These are phyloP conservation scores for Pygoscelis adeliae DNA, from an alignment of 2,113 vertebrate species.

Conservation along the genomic window DNA sequence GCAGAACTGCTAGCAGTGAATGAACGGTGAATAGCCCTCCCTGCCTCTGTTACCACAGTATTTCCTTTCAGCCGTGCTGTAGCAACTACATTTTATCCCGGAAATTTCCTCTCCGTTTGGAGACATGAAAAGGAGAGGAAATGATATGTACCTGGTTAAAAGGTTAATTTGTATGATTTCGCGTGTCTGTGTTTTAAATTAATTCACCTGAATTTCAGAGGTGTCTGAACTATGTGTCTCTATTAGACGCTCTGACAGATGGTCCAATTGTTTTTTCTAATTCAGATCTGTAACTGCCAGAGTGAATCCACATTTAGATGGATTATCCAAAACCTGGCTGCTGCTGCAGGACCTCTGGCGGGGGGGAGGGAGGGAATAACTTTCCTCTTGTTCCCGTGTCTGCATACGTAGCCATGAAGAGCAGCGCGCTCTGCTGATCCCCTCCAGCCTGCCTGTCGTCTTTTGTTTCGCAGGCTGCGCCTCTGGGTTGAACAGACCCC, in stretches of 20 bases:
- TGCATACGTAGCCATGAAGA: accelerated
- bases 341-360: not conserved
- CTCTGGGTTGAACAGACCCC: not conserved
- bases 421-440: not conserved
- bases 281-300: not conserved
- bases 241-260: not conserved
- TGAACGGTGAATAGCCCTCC: accelerated
- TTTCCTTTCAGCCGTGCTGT: not conserved
- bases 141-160: accelerated
- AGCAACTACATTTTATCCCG: not conserved
- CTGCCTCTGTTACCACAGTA: accelerated
- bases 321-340: not conserved
- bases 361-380: not conserved
- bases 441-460: not conserved
- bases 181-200: not conserved
- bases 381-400: not conserved
- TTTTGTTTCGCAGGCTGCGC: not conserved
- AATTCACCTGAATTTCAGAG: not conserved
- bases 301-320: not conserved
- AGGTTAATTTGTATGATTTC: not conserved
- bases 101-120: not conserved
- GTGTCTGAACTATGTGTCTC: not conserved
- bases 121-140: not conserved
- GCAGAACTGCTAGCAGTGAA: accelerated
- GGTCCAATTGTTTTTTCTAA: not conserved